Conservation (phyloP, 2,888 invertebrate genomes). For the Nasonovia ribisnigri region DNA sequence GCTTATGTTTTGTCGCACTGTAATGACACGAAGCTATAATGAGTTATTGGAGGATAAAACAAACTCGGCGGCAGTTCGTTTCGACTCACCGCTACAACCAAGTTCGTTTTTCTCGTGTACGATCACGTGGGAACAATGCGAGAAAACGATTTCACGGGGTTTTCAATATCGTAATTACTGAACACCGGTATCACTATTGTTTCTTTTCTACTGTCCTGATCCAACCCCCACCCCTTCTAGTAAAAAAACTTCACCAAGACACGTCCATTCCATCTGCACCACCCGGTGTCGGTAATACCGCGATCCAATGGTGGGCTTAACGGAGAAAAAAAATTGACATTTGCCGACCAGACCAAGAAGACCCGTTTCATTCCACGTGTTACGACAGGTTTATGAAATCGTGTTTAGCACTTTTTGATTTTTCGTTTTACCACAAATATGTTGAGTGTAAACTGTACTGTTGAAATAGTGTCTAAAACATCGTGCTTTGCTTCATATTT, state of each 20-base stretch:
- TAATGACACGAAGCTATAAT: background rate
- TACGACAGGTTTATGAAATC: background rate
- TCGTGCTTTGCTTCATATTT: background rate
- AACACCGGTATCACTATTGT: background rate
- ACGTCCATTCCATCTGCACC: background rate
- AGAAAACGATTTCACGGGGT: background rate
- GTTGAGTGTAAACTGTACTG: background rate
- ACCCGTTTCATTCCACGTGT: background rate
- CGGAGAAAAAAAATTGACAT: background rate
- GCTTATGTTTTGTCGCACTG: background rate
- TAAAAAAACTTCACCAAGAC: background rate
- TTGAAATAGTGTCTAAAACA: background rate
- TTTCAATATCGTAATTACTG: background rate
- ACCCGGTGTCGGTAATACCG: background rate
- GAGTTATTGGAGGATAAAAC: background rate
- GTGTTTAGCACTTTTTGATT: background rate
- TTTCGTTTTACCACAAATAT: background rate
- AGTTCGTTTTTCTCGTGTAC: background rate
- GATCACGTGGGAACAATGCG: background rate
- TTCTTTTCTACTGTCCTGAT: background rate
- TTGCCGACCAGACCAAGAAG: background rate
- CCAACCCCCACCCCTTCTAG: background rate
- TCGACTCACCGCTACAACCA: background rate
- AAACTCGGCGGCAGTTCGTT: background rate
- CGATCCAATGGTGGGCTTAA: background rate